A percentile compares a stretch with the other conserved stretches of the same genome.
Evolutionary conservation across 2,888 invertebrate genomes (phyloP).

Genomic region (Eupithecia centaureata): DNA sequence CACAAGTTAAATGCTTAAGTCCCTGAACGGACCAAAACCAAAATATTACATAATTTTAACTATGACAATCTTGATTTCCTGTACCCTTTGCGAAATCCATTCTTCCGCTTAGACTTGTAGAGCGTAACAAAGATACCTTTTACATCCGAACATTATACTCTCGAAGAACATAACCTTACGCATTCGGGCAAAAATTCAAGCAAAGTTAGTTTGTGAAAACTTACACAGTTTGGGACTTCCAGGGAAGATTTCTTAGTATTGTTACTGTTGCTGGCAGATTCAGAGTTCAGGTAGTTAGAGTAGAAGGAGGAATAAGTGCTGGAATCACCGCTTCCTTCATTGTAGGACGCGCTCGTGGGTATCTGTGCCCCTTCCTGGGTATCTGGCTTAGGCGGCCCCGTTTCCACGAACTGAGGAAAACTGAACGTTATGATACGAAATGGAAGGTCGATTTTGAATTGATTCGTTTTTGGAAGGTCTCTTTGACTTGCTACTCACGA

Average conservation of each 20-base stretch:
- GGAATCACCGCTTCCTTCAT: slow-evolving; percentile 74
- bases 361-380: not conserved
- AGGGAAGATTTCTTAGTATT: slow-evolving; percentile 50
- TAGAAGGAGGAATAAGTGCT: slow-evolving; percentile 88
- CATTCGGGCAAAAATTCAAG: too few relatives aligned
- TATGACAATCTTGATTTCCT: too few relatives aligned
- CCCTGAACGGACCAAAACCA: too few relatives aligned
- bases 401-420: not conserved
- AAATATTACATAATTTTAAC: too few relatives aligned
- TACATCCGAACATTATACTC: too few relatives aligned
- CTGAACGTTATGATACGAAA: not conserved
- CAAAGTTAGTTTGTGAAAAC: not conserved
- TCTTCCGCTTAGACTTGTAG: too few relatives aligned
- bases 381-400: not conserved
- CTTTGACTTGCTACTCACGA: too few relatives aligned
- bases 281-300: slow-evolving; percentile 88
- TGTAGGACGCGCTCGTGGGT: slow-evolving; percentile 46
- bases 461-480: not conserved
- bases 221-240: slow-evolving; percentile 5
- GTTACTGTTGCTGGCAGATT: slow-evolving; percentile 76
- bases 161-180: too few relatives aligned
- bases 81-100: too few relatives aligned
- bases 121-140: too few relatives aligned
- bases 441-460: not conserved
- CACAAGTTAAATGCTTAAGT: too few relatives aligned